phyloP scores from a whole-genome alignment of 2,888 invertebrate species.

The Timema cristinae region DNA sequence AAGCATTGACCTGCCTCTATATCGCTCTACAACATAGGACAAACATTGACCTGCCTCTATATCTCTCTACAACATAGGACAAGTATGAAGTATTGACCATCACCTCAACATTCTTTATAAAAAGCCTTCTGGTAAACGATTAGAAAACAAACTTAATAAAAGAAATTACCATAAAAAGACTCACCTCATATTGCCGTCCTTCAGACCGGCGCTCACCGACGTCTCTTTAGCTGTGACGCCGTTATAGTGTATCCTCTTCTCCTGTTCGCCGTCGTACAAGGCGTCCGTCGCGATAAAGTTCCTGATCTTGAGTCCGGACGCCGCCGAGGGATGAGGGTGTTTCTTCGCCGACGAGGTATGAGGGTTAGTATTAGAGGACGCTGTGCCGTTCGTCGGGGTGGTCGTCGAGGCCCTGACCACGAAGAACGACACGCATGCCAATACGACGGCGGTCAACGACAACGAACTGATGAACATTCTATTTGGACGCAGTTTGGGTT shows the following conservation, averaged over 20 bases:
- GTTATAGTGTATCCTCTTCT: slow-evolving; percentile 59
- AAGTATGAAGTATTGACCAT: no score
- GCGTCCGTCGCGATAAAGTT: slow-evolving; percentile 64
- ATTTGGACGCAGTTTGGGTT: slow-evolving; percentile 18
- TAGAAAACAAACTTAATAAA: background rate
- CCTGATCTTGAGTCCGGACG: slow-evolving; percentile 38
- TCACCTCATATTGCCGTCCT: slow-evolving; percentile 20
- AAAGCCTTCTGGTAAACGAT: no score
- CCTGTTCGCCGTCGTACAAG: slow-evolving; percentile 66
- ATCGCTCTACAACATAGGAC: no score
- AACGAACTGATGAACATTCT: slow-evolving; percentile 22
- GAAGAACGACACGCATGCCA: slow-evolving; percentile 24
- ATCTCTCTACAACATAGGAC: no score
- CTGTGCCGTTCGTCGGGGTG: background rate
- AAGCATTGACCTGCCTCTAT: no score
- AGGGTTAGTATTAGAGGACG: background rate
- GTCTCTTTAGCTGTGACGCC: slow-evolving; percentile 67
- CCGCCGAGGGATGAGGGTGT: background rate
- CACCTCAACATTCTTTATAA: no score
- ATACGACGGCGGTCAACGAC: slow-evolving; percentile 17
- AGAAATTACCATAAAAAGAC: background rate
- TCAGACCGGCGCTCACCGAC: slow-evolving; percentile 43
- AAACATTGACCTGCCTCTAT: no score
- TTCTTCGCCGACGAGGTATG: no score
- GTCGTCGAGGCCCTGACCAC: slow-evolving; percentile 18